Conservation (phyloP, 2,888 invertebrate species). For the Amblyjoppa fuscipennis region DNA sequence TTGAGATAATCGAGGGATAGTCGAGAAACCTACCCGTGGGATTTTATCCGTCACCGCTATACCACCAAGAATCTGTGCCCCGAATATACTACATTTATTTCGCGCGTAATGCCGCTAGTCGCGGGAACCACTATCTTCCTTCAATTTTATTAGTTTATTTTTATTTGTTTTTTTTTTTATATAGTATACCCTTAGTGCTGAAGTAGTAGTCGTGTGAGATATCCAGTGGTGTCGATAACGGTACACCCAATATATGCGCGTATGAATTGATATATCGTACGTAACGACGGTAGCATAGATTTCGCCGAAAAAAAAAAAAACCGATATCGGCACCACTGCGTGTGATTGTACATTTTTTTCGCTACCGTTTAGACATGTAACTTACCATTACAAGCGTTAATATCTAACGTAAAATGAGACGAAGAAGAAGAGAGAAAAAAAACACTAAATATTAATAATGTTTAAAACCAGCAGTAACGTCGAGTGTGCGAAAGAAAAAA, state of each 20-base stretch:
- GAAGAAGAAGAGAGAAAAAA: conserved; percentile 26
- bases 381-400: conserved; percentile 34
- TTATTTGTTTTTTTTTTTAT: conserved; percentile 44
- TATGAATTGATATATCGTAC: conserved; percentile 24
- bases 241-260: neutral
- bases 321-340: conserved; percentile 46
- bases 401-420: conserved; percentile 41
- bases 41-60: conserved; percentile 25
- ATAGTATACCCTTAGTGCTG: conserved; percentile 31
- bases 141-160: conserved; percentile 34
- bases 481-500: conserved; percentile 21
- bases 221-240: conserved; percentile 37
- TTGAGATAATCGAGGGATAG: conserved; percentile 20
- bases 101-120: conserved; percentile 57
- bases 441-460: conserved; percentile 12
- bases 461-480: conserved; percentile 26
- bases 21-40: conserved; percentile 22
- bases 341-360: conserved; percentile 56
- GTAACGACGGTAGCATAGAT: neutral
- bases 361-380: conserved; percentile 38
- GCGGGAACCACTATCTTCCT: conserved; percentile 54
- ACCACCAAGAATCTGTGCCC: conserved; percentile 47
- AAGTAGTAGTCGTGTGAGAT: conserved; percentile 34
- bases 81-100: conserved; percentile 58
- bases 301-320: conserved; percentile 21